Percentiles rank a stretch among this genome's conserved stretches.
Conservation (phyloP, 2,797 vertebrate species). For the Pyrocephalus nanus region DNA sequence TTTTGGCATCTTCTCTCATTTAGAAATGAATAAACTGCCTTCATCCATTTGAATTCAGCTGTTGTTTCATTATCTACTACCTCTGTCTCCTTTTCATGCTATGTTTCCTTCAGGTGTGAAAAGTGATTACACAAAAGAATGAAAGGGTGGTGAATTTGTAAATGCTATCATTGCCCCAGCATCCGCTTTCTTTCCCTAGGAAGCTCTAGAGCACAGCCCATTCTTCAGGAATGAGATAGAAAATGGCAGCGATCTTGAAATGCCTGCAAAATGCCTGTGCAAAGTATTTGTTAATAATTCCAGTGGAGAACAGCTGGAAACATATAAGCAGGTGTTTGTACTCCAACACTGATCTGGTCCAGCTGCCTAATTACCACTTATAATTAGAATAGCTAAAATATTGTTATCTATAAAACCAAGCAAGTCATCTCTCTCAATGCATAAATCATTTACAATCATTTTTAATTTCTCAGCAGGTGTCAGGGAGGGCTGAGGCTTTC, state of each 20-base stretch:
- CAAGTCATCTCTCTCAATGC: background rate
- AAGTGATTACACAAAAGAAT: slow-evolving; percentile 13
- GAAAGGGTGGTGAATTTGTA: background rate
- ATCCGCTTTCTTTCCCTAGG: background rate
- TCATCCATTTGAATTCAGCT: slow-evolving; percentile 50
- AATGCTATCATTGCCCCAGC: background rate
- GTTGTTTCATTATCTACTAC: slow-evolving; percentile 39
- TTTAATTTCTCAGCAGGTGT: background rate
- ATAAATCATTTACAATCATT: accelerated
- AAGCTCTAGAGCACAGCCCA: background rate
- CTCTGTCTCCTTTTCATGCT: background rate
- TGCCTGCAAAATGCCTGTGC: background rate
- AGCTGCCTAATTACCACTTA: background rate
- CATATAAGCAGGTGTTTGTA: background rate
- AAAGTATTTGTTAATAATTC: background rate
- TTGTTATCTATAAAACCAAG: background rate
- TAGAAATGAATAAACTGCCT: slow-evolving; percentile 46
- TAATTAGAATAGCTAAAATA: slow-evolving; percentile 15
- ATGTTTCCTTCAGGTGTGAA: slow-evolving; percentile 20
- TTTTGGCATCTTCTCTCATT: slow-evolving; percentile 51
- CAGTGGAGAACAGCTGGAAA: background rate
- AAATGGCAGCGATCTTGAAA: background rate
- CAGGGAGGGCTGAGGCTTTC: background rate
- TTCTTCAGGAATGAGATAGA: background rate
- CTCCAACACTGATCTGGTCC: background rate